Evolutionary conservation across 2,797 vertebrate genomes (phyloP).

Genomic region (Myoxocephalus aenaeus): DNA sequence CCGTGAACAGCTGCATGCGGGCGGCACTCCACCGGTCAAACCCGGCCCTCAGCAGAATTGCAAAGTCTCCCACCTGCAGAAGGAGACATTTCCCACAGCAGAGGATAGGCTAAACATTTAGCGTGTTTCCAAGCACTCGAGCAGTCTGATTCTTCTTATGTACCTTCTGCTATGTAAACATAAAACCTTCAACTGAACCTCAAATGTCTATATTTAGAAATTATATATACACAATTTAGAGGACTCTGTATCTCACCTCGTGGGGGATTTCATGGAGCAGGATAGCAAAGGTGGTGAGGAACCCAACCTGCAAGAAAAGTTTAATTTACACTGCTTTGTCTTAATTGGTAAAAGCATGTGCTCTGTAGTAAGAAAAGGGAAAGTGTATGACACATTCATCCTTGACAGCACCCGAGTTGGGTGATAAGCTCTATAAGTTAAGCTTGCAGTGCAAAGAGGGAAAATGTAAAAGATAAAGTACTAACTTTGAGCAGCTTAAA

Average conservation of each 20-base stretch:
- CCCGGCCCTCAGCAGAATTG: slow-evolving; percentile 96
- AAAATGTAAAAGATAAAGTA: slow-evolving; percentile 13
- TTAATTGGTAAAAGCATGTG: neutral
- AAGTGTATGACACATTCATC: neutral
- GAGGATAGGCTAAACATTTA: slow-evolving; percentile 14
- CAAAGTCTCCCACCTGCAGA: slow-evolving; percentile 95
- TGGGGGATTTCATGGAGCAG: slow-evolving; percentile 98
- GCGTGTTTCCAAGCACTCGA: neutral
- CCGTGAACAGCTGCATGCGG: slow-evolving; percentile 95
- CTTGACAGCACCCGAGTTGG: neutral
- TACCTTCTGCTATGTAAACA: slow-evolving; percentile 10
- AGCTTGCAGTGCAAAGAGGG: neutral
- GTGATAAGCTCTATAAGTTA: neutral
- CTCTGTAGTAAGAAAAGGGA: neutral
- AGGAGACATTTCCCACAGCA: slow-evolving; percentile 15
- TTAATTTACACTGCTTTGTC: slow-evolving; percentile 24
- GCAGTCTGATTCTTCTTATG: neutral
- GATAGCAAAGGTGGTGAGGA: slow-evolving; percentile 95
- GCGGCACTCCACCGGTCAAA: slow-evolving; percentile 98
- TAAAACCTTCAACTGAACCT: neutral
- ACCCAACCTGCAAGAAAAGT: slow-evolving; percentile 88
- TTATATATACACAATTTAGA: neutral
- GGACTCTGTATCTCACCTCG: slow-evolving; percentile 87
- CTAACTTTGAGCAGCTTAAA: neutral
- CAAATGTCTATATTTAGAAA: neutral